phyloP scores from a whole-genome alignment of 2,888 invertebrate species.

The Pachymerium ferrugineum region DNA sequence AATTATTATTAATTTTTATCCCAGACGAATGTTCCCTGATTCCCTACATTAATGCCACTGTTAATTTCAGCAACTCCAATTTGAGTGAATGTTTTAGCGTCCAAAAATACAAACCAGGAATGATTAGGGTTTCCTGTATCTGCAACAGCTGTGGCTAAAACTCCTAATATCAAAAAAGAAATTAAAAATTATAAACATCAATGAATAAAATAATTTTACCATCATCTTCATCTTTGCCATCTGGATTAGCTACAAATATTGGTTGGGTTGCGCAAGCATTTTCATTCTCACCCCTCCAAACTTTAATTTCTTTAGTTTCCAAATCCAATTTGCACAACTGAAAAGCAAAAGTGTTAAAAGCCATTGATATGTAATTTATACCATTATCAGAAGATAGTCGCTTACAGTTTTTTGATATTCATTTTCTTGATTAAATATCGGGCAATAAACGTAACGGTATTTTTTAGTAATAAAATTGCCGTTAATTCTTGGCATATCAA shows the following conservation, averaged over 20 bases:
- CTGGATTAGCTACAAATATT: not conserved
- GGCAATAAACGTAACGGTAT: conserved; percentile 51
- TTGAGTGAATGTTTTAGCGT: conserved; percentile 34
- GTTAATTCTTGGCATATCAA: conserved; percentile 53
- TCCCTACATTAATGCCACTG: not conserved
- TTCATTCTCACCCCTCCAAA: not conserved
- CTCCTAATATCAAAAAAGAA: no score
- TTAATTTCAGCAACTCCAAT: conserved; percentile 29
- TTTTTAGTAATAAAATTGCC: conserved; percentile 47
- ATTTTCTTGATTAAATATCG: not conserved
- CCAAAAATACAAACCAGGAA: conserved; percentile 29
- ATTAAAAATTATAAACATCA: no score
- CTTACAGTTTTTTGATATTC: not conserved
- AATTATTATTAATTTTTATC: no score
- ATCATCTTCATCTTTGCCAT: conserved; percentile 21
- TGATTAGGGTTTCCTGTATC: not conserved
- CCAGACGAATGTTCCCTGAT: not conserved
- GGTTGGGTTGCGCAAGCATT: not conserved
- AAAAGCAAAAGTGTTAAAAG: no score
- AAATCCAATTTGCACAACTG: conserved; percentile 10
- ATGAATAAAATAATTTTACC: no score
- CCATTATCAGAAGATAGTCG: not conserved
- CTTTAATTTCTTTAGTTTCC: not conserved
- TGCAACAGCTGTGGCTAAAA: not conserved
- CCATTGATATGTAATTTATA: not conserved